Base-by-base conservation (phyloP, 2,888 invertebrate genomes). In the Capitulum mitella region DNA sequence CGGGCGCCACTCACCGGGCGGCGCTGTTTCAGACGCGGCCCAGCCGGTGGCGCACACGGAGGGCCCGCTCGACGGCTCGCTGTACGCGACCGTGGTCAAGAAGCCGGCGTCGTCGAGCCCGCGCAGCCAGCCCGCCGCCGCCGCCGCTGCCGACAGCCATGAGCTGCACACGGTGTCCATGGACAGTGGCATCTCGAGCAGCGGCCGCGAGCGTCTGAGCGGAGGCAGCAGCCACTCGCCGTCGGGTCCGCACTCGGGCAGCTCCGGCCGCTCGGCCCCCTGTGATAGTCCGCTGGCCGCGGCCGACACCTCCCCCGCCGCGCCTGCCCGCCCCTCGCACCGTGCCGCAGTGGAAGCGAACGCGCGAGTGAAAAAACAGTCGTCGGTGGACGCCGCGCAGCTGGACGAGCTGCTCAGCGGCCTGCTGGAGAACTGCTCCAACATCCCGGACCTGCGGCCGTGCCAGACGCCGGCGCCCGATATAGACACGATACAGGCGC, bases 11-110 rank as follows among this genome's bases (percentile, higher is more conserved):
- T 77, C n/a, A 26, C 78, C 48, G 70, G 70, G 16, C 37, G n/a
- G 77, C n/a, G 77, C 79, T n/a, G 80, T 80, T 19, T 81, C 82
- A 40, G 81, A 80, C 54, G 82, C 80, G 16, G 43, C 76, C 16
- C 46, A 43, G 76, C 76, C 14, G 76, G 19, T 80, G 77, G 80
- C 81, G 58, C 92, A 93, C 86, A 93, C 92, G 76, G 92, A 92
- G 85, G 94, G 93, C 64, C 94, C 94, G 75, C 88, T 94, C 83
- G 94, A 95, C 91, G 95, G 95, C 83, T 94, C 94, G 84, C 90
- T 95, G 84, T 95, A 95, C 90, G 94, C 95, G 79, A 87, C 87
- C 58, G 86, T 88, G 79, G 83, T 84, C 83, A 87, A 87, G 83
- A 84, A 85, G 83, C 84, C 83, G 77, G 79, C 80, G 79, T 78